These are phyloP conservation scores for Sarcophaga caerulescens DNA, from an alignment of 2,888 invertebrate genomes.

Conservation along the genomic window DNA sequence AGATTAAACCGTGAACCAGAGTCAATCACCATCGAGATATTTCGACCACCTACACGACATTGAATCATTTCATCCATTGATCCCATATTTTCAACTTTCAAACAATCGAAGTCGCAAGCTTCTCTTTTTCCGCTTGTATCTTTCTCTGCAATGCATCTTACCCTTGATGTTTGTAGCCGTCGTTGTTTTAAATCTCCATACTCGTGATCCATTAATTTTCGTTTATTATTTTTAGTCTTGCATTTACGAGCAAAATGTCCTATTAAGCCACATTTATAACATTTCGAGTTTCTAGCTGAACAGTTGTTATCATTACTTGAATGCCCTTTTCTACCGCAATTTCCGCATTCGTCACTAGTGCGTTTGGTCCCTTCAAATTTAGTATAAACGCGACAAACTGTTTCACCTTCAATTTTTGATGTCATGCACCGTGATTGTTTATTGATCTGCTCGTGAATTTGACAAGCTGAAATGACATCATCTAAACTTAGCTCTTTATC, in stretches of 20 bases:
- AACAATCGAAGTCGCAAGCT: too few species aligned
- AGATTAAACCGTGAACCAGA: too few species aligned
- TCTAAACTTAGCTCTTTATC: conserved; percentile 62
- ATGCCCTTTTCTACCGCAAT: conserved; percentile 47
- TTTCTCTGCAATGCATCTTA: too few species aligned
- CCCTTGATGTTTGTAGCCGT: too few species aligned
- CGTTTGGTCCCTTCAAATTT: conserved; percentile 18
- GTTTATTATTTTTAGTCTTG: too few species aligned
- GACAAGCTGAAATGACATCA: conserved; percentile 57
- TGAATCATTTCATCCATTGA: too few species aligned
- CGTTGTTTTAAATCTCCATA: too few species aligned
- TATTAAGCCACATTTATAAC: conserved; percentile 50
- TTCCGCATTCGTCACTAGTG: conserved; percentile 41
- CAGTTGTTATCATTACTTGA: conserved; percentile 38
- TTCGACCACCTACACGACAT: too few species aligned
- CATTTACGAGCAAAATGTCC: background rate
- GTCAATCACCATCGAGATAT: too few species aligned
- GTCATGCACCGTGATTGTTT: conserved; percentile 55
- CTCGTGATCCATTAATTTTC: too few species aligned
- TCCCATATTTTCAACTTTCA: too few species aligned
- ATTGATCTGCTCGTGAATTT: conserved; percentile 61
- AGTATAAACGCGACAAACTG: conserved; percentile 50
- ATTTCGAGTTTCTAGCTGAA: conserved; percentile 47
- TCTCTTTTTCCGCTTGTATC: too few species aligned
- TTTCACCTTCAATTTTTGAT: conserved; percentile 2